Evolutionary conservation across 2,888 invertebrate species (phyloP), one percentile per base, ranked within the genome.

Genomic region (Axea sp.): DNA sequence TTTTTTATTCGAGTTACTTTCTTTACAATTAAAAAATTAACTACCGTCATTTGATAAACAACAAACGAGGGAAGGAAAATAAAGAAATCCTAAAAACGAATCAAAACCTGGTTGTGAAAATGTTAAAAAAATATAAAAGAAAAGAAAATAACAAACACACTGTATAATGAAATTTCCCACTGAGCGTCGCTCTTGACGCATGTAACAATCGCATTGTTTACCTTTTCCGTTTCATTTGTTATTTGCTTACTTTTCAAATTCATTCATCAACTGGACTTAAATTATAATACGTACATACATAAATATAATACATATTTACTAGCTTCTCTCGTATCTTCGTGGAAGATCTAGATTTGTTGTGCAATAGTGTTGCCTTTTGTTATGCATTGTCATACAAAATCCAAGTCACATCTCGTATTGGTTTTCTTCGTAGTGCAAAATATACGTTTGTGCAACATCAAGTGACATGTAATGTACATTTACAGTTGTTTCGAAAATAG

Each of bases 281-380:
- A 47, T 69, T 76, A 79, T 81, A 81, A 80, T 80, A 80, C 78
- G 75, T 80, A 82, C 78, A 78, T 80, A 82, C 79, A 82, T 80
- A 84, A 83, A 83, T 83, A 82, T 83, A 81, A 81, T 78, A 83
- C 82, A 81, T 78, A 76, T 78, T 76, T 78, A 76, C 75, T 78
- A 80, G 64, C 60, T 74, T 77, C 43, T 76, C 57, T 28, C 22
- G 33, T 51, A 68, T 76, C 35, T 43, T 75, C 49, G 49, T 57
- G 71, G 60, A 72, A 72, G 60, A 64, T 62, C 49, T 60, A 64
- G 71, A 57, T 72, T 49, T 67, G 31, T 65, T 73, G 60, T 74
- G 72, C 73, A 73, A 55, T 55, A 51, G 51, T 55, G 65, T 65
- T 45, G 60, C 22, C 30, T 35, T 30, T 7, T 37, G 14, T 65